Percentiles rank a stretch among this genome's conserved stretches.
Conservation (phyloP, 2,888 invertebrate species). For the Stictocephala bisonia region DNA sequence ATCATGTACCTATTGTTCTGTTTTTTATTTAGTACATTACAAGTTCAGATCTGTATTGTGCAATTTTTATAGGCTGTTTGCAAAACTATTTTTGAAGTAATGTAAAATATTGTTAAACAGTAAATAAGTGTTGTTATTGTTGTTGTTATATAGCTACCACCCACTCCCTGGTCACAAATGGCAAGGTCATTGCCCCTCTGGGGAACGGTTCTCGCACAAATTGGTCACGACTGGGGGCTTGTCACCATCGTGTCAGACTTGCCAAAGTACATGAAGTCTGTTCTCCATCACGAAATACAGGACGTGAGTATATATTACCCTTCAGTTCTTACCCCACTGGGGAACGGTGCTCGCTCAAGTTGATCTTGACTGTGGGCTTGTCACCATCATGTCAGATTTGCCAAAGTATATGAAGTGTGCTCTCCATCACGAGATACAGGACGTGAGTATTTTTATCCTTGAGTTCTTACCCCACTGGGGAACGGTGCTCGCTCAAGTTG, state of each 20-base stretch:
- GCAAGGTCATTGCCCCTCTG: slow-evolving; percentile 30
- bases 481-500: slow-evolving; percentile 36
- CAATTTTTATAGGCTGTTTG: no score
- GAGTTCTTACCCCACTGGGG: slow-evolving; percentile 38
- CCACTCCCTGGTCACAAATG: slow-evolving; percentile 41
- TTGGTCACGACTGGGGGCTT: slow-evolving; percentile 45
- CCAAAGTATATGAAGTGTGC: slow-evolving; percentile 44
- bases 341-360: slow-evolving; percentile 38
- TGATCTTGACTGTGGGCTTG: slow-evolving; percentile 43
- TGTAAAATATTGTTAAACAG: no score
- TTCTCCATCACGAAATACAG: slow-evolving; percentile 37
- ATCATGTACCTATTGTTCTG: no score
- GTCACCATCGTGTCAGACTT: slow-evolving; percentile 37
- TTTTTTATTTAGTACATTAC: no score
- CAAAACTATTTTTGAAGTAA: no score
- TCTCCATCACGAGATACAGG: slow-evolving; percentile 35
- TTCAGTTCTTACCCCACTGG: slow-evolving; percentile 41
- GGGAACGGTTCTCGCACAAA: slow-evolving; percentile 41
- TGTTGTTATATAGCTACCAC: no score
- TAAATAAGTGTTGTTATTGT: no score
- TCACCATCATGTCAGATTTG: slow-evolving; percentile 34
- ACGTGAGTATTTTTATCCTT: slow-evolving; percentile 25
- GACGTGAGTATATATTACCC: slow-evolving; percentile 26
- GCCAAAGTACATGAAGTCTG: slow-evolving; percentile 44
- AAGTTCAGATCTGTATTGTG: no score